Percentiles rank a stretch among this genome's conserved stretches.
These are phyloP conservation scores for Oreonectes daqikongensis DNA, from an alignment of 2,797 vertebrate genomes.

Conservation along the genomic window DNA sequence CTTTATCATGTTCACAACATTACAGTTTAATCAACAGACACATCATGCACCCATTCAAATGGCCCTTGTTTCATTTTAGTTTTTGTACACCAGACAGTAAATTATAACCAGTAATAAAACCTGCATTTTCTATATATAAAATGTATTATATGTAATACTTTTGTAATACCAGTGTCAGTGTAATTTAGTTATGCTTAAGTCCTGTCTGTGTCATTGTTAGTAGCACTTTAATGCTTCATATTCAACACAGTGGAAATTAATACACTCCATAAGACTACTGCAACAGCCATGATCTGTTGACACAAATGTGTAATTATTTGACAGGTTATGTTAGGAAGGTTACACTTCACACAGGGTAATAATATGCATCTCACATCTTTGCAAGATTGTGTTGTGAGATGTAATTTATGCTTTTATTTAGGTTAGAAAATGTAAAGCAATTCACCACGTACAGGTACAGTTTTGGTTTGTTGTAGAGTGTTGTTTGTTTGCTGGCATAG, in stretches of 20 bases:
- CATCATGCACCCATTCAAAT: conserved; percentile 10
- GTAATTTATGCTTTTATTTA: neutral
- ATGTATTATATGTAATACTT: neutral
- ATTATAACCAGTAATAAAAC: neutral
- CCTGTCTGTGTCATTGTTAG: neutral
- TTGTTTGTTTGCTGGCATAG: neutral
- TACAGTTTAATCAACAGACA: conserved; percentile 47
- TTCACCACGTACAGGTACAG: neutral
- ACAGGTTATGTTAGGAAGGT: neutral
- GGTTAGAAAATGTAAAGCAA: neutral
- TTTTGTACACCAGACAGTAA: neutral
- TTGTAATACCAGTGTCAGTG: conserved; percentile 1
- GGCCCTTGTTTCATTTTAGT: neutral
- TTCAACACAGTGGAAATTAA: neutral
- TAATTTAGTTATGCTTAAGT: neutral
- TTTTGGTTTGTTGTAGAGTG: neutral
- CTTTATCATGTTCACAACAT: conserved; percentile 50
- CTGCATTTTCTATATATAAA: neutral
- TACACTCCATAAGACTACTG: neutral
- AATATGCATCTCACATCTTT: neutral
- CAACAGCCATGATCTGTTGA: neutral
- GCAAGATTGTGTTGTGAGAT: neutral
- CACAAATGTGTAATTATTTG: neutral
- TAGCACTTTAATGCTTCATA: conserved; percentile 1
- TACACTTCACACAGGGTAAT: neutral